These are phyloP conservation scores for Sycophila sp. DNA, from an alignment of 1,140 invertebrate species.

Conservation along the genomic window DNA sequence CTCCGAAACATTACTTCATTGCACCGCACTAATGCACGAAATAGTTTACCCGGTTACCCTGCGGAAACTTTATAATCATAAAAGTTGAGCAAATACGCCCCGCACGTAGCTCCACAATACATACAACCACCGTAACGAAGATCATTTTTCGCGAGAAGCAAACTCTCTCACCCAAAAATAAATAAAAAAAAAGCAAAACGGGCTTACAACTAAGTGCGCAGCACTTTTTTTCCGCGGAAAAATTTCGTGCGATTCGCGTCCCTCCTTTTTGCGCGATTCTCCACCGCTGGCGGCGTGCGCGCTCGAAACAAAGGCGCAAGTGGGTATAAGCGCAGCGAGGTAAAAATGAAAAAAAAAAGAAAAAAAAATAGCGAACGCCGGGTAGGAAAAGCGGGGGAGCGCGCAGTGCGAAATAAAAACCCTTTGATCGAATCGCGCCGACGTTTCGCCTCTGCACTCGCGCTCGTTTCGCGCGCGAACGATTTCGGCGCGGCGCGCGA, in stretches of 20 bases:
- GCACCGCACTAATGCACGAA: not conserved
- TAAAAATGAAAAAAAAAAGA: too few relatives aligned
- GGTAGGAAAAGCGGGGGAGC: not conserved
- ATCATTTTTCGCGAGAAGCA: too few relatives aligned
- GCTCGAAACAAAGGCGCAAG: not conserved
- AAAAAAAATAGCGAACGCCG: not conserved
- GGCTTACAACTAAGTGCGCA: not conserved
- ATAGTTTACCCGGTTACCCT: too few relatives aligned
- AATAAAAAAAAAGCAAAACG: not conserved
- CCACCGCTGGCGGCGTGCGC: not conserved
- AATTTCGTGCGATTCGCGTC: not conserved
- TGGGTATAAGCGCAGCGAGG: not conserved
- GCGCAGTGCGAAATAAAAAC: slow-evolving; percentile 19
- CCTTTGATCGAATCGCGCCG: slow-evolving; percentile 34
- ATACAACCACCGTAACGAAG: not conserved
- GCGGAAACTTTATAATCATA: slow-evolving; percentile 18
- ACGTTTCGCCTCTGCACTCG: too few relatives aligned
- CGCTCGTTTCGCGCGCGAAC: slow-evolving; percentile 17
- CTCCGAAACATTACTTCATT: too few relatives aligned
- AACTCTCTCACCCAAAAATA: not conserved
- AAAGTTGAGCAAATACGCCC: slow-evolving; percentile 8
- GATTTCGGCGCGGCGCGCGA: not conserved
- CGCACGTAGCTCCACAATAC: not conserved
- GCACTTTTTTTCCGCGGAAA: too few relatives aligned
- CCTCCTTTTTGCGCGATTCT: not conserved